phyloP scores from a whole-genome alignment of 1,140 invertebrate genomes.

The Dendrolimus punctatus region DNA sequence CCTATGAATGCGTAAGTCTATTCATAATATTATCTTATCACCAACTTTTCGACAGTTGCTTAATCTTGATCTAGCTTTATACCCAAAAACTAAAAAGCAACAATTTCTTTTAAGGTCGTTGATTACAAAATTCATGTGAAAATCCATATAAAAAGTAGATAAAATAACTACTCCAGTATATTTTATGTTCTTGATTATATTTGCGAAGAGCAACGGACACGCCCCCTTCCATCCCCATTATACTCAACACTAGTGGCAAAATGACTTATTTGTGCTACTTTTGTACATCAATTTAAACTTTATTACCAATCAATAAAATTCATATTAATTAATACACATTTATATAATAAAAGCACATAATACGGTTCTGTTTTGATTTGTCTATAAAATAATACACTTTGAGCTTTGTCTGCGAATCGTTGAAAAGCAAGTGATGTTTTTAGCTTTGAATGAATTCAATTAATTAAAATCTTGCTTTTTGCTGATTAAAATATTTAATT shows the following conservation, averaged over 20 bases:
- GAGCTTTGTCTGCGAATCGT: slow-evolving; percentile 62
- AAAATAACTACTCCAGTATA: slow-evolving; percentile 19
- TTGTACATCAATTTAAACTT: slow-evolving; percentile 19
- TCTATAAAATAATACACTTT: slow-evolving; percentile 71
- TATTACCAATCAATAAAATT: slow-evolving; percentile 15
- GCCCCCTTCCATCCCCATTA: slow-evolving; percentile 67
- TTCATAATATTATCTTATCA: too few relatives aligned
- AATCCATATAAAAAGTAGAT: not conserved
- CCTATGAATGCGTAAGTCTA: too few relatives aligned
- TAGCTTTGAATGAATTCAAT: slow-evolving; percentile 64
- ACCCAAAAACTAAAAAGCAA: too few relatives aligned
- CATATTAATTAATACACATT: slow-evolving; percentile 7
- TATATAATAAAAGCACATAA: slow-evolving; percentile 44
- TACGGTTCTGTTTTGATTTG: slow-evolving; percentile 49
- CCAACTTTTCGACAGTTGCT: too few relatives aligned
- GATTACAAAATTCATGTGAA: too few relatives aligned
- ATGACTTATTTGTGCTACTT: slow-evolving; percentile 25
- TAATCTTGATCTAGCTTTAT: too few relatives aligned
- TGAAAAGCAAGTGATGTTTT: slow-evolving; percentile 62
- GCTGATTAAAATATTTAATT: slow-evolving; percentile 30
- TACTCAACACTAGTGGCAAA: slow-evolving; percentile 34
- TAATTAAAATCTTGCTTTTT: slow-evolving; percentile 55
- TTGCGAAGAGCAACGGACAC: slow-evolving; percentile 63
- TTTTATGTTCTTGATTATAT: slow-evolving; percentile 62
- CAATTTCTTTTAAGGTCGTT: too few relatives aligned